Conservation (phyloP, 2,888 invertebrate species). For the Pharmacophagus antenor region DNA sequence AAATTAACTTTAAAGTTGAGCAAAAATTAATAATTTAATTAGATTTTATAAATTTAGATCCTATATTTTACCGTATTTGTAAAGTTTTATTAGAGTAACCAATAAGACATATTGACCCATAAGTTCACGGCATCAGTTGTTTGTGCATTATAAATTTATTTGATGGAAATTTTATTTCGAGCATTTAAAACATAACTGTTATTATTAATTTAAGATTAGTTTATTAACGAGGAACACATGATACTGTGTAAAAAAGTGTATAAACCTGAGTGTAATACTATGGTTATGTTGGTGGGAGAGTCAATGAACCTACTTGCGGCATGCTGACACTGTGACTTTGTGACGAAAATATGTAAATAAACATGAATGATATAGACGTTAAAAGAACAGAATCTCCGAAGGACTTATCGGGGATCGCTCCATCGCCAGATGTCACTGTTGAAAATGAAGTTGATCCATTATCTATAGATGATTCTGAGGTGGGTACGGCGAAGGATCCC, state of each 20-base stretch:
- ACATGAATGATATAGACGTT: slow-evolving; percentile 77
- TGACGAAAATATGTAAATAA: slow-evolving; percentile 79
- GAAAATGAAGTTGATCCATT: slow-evolving; percentile 69
- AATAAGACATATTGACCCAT: slow-evolving; percentile 59
- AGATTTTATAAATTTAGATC: slow-evolving; percentile 1
- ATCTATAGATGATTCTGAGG: slow-evolving; percentile 58
- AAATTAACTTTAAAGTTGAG: slow-evolving; percentile 13
- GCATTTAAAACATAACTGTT: slow-evolving; percentile 45
- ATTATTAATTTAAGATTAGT: slow-evolving; percentile 34
- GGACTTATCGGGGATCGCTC: slow-evolving; percentile 53
- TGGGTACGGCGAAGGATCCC: slow-evolving; percentile 44
- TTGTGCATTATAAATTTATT: slow-evolving; percentile 65
- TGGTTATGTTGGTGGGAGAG: slow-evolving; percentile 60
- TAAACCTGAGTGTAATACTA: slow-evolving; percentile 38
- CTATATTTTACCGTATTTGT: slow-evolving; percentile 38
- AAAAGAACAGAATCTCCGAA: slow-evolving; percentile 73
- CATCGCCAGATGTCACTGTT: slow-evolving; percentile 47
- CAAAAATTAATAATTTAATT: slow-evolving; percentile 10
- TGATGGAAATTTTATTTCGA: slow-evolving; percentile 62
- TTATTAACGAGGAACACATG: slow-evolving; percentile 33
- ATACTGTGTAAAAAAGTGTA: slow-evolving; percentile 28
- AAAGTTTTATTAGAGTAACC: slow-evolving; percentile 37
- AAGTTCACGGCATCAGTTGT: slow-evolving; percentile 68
- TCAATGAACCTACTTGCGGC: slow-evolving; percentile 68
- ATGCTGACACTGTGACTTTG: slow-evolving; percentile 69